phyloP scores from a whole-genome alignment of 2,888 invertebrate genomes.

The Tryphoninae sp. region DNA sequence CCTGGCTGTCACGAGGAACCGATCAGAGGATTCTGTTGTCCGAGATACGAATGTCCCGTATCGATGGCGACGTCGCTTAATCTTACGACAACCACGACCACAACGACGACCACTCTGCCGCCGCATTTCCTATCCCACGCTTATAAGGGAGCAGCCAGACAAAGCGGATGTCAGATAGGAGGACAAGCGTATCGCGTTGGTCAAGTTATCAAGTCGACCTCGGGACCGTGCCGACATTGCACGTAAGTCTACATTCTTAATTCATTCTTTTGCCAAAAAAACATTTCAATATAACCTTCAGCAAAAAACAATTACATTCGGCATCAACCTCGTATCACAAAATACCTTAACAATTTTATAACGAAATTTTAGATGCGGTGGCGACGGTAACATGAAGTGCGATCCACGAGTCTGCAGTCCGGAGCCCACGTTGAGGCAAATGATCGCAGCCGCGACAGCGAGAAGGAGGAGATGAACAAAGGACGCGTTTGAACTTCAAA shows the following conservation, averaged over 20 bases:
- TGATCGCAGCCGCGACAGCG: conserved; percentile 92
- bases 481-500: conserved; percentile 12
- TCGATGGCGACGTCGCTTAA: conserved; percentile 92
- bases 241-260: conserved; percentile 87
- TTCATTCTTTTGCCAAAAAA: not conserved
- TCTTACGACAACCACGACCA: conserved; percentile 93
- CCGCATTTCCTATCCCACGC: conserved; percentile 92
- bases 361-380: conserved; percentile 88
- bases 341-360: not conserved
- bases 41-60: conserved; percentile 95
- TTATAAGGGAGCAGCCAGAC: conserved; percentile 88
- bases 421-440: conserved; percentile 94
- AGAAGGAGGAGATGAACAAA: conserved; percentile 87
- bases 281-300: not conserved
- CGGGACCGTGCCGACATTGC: conserved; percentile 97
- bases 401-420: conserved; percentile 95
- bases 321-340: no score
- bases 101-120: conserved; percentile 92
- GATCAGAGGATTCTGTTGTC: conserved; percentile 96
- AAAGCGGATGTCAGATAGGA: conserved; percentile 92
- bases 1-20: conserved; percentile 95
- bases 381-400: conserved; percentile 96
- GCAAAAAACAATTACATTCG: not conserved
- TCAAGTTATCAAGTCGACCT: conserved; percentile 91
- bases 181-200: conserved; percentile 93